Conservation (phyloP, 53 echinoderm and acorn worm species). For the Hippasteria phrygiana region DNA sequence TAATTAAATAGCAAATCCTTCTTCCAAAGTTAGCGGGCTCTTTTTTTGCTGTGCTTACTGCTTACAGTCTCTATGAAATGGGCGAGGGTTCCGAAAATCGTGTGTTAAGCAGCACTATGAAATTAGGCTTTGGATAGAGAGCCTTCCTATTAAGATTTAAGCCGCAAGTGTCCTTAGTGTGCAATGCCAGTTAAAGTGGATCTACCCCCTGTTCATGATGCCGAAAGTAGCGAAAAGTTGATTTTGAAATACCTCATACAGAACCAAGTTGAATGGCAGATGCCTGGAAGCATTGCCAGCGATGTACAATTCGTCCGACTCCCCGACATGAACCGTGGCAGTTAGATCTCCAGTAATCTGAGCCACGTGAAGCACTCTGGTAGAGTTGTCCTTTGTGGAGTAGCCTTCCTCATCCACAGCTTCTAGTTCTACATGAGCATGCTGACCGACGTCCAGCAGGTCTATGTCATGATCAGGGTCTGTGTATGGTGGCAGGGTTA, state of each 20-base stretch:
- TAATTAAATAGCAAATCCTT: too few relatives aligned
- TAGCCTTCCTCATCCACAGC: constrained; percentile 73
- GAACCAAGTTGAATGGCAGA: constrained; percentile 78
- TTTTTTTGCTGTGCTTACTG: too few relatives aligned
- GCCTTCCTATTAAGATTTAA: too few relatives aligned
- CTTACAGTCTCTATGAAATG: too few relatives aligned
- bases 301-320: constrained; percentile 64
- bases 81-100: too few relatives aligned
- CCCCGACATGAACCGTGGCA: constrained; percentile 80
- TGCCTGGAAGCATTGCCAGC: constrained; percentile 58
- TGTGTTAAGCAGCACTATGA: too few relatives aligned
- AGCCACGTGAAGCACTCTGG: constrained; percentile 64
- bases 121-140: too few relatives aligned
- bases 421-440: constrained; percentile 83
- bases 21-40: too few relatives aligned
- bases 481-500: constrained; percentile 74
- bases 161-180: too few relatives aligned
- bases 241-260: constrained; percentile 80
- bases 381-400: constrained; percentile 48
- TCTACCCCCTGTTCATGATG: background rate
- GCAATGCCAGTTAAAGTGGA: too few relatives aligned
- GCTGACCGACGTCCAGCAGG: constrained; percentile 84
- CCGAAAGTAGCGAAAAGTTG: background rate
- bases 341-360: constrained; percentile 76
- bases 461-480: constrained; percentile 83